Evolutionary conservation across 2,888 invertebrate species (phyloP).

Genomic region (Pristionchus exspectatus): DNA sequence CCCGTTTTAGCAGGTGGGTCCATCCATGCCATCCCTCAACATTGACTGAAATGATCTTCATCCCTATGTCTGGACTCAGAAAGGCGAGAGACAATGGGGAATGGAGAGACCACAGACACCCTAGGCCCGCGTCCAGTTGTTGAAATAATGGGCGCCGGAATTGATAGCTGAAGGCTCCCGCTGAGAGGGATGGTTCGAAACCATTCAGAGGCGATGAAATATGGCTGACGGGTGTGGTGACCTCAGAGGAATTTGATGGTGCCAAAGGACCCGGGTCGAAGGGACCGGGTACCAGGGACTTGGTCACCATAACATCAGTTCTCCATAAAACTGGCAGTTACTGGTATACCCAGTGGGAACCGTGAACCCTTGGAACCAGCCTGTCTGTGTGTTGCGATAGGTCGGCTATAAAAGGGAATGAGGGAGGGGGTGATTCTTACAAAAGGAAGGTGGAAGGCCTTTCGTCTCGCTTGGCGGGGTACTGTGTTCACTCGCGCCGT

Average conservation of each 20-base stretch:
- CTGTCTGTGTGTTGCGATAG: background rate
- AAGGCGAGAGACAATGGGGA: conserved; percentile 6
- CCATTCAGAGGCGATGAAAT: conserved; percentile 13
- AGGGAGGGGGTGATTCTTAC: conserved; percentile 9
- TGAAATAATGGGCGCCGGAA: conserved; percentile 43
- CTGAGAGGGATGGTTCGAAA: background rate
- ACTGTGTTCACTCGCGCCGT: background rate
- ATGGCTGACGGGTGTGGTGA: conserved; percentile 24
- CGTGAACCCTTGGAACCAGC: background rate
- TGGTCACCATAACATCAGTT: too few species aligned
- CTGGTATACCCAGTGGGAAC: background rate
- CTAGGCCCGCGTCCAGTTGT: background rate
- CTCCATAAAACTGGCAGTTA: background rate
- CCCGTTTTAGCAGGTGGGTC: background rate
- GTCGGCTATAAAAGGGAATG: background rate
- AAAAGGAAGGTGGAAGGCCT: conserved; percentile 31
- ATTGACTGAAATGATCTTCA: background rate
- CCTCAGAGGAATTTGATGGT: background rate
- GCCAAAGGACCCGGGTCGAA: background rate
- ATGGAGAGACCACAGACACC: background rate
- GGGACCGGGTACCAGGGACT: background rate
- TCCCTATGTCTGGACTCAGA: background rate
- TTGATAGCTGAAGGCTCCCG: conserved; percentile 36
- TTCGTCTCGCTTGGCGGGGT: conserved; percentile 24
- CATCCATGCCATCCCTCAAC: background rate